These are phyloP conservation scores for Agrypnia vestita DNA, from an alignment of 1,140 invertebrate genomes.

Conservation along the genomic window DNA sequence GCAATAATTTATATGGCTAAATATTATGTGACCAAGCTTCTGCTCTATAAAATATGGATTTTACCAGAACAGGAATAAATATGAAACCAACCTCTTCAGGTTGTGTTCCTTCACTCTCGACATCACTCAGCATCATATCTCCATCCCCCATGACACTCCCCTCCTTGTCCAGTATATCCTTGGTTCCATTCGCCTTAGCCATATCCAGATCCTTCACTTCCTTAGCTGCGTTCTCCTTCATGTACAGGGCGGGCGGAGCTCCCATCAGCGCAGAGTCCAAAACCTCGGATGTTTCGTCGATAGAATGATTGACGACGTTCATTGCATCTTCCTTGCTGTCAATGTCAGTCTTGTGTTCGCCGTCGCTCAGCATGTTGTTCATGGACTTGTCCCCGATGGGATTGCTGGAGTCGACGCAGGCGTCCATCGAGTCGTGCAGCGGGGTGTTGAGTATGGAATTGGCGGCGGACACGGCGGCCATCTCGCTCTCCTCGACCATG, in stretches of 20 bases:
- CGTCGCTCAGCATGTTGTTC: conserved; percentile 3
- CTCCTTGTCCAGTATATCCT: conserved; percentile 65
- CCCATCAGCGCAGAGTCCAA: conserved; percentile 25
- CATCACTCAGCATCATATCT: conserved; percentile 77
- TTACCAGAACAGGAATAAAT: too few species aligned
- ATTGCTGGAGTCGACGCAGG: background rate
- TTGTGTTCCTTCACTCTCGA: conserved; percentile 89
- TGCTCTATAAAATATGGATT: too few species aligned
- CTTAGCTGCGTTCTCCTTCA: conserved; percentile 46
- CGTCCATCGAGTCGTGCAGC: conserved; percentile 4
- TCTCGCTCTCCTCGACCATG: conserved; percentile 67
- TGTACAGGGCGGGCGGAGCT: conserved; percentile 35
- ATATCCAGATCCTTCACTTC: conserved; percentile 48
- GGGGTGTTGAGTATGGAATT: conserved; percentile 19
- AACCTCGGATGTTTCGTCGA: background rate
- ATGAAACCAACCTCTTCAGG: conserved; percentile 79
- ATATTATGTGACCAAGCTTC: too few species aligned
- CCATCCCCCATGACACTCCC: conserved; percentile 69
- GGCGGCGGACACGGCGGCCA: conserved; percentile 51
- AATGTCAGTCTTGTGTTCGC: background rate
- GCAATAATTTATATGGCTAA: too few species aligned
- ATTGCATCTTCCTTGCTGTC: background rate
- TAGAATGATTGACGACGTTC: background rate
- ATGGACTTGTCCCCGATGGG: conserved; percentile 6
- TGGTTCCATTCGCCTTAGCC: conserved; percentile 34